phyloP scores from a whole-genome alignment of 2,888 invertebrate genomes.

The Melanargia galathea region DNA sequence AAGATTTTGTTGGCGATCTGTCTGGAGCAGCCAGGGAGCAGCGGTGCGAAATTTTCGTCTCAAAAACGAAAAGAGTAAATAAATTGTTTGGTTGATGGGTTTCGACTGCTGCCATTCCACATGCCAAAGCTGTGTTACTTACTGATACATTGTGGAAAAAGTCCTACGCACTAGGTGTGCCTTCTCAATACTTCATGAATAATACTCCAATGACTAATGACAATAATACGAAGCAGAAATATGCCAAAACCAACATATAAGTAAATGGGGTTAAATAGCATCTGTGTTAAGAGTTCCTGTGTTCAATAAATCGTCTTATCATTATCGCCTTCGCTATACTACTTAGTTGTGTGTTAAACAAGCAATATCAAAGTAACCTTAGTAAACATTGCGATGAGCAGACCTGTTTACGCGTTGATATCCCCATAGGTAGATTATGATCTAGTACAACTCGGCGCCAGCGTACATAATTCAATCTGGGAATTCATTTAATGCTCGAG shows the following conservation, averaged over 20 bases:
- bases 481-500: slow-evolving; percentile 76
- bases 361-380: slow-evolving; percentile 41
- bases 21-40: slow-evolving; percentile 5
- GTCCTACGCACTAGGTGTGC: too few species aligned
- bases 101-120: neutral
- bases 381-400: slow-evolving; percentile 60
- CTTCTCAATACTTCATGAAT: too few species aligned
- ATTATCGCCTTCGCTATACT: slow-evolving; percentile 15
- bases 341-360: slow-evolving; percentile 12
- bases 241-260: neutral
- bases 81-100: neutral
- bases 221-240: too few species aligned
- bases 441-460: slow-evolving; percentile 69
- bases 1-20: slow-evolving; percentile 15
- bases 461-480: slow-evolving; percentile 73
- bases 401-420: slow-evolving; percentile 63
- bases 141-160: too few species aligned
- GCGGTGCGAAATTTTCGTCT: neutral
- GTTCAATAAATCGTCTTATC: slow-evolving; percentile 46
- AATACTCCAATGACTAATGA: too few species aligned
- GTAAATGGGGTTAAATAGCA: slow-evolving; percentile 6
- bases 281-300: neutral
- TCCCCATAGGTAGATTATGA: slow-evolving; percentile 67
- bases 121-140: too few species aligned
- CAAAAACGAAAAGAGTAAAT: neutral